These are phyloP conservation scores for Adrianichthys oophorus DNA, from an alignment of 2,797 vertebrate species.

Conservation along the genomic window DNA sequence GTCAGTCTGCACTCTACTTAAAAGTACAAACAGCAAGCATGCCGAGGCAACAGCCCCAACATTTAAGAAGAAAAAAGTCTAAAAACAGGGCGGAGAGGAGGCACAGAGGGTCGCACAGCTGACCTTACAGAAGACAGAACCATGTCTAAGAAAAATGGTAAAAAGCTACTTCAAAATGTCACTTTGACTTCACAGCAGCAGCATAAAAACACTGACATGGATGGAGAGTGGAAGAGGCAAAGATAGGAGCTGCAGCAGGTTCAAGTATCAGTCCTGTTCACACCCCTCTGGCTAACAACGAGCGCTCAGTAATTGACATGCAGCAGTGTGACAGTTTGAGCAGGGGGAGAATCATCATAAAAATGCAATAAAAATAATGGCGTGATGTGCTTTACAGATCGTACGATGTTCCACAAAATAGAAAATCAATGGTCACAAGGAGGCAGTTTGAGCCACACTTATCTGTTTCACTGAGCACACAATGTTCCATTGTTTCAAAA, in stretches of 20 bases:
- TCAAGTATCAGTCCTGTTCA: constrained; percentile 46
- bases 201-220: constrained; percentile 44
- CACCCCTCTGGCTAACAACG: constrained; percentile 35
- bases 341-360: constrained; percentile 35
- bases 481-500: constrained; percentile 2
- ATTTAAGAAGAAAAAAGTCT: constrained; percentile 21
- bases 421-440: constrained; percentile 53
- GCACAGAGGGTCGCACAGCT: constrained; percentile 57
- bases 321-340: constrained; percentile 34
- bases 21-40: constrained; percentile 49
- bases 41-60: constrained; percentile 34
- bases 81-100: constrained; percentile 43
- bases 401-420: constrained; percentile 37
- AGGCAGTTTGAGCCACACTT: constrained; percentile 15
- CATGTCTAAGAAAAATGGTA: too few species aligned
- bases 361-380: constrained; percentile 22
- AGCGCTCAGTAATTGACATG: constrained; percentile 45
- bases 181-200: constrained; percentile 69
- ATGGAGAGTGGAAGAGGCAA: constrained; percentile 29
- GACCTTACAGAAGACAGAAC: too few species aligned
- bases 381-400: constrained; percentile 18
- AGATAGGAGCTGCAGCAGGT: constrained; percentile 29
- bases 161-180: constrained; percentile 55
- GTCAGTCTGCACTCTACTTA: constrained; percentile 48
- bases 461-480: constrained; percentile 10